These are phyloP conservation scores for Taeniopygia guttata DNA, from an alignment of 2,797 vertebrate species.

Conservation along the genomic window DNA sequence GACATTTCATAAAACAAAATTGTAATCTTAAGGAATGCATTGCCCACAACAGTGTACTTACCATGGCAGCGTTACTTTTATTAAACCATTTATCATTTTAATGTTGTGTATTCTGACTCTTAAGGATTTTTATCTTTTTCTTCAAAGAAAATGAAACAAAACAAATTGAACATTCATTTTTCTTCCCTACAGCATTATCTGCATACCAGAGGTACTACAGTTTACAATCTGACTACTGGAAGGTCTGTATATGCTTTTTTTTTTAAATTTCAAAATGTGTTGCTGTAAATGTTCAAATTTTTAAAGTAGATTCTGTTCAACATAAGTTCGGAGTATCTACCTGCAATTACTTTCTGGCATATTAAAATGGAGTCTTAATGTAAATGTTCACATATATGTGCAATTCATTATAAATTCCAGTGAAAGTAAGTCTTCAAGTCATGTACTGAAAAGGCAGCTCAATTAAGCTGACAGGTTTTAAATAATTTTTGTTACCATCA, in stretches of 20 bases:
- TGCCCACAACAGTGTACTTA: conserved; percentile 38
- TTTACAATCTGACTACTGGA: conserved; percentile 99
- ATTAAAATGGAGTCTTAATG: background rate
- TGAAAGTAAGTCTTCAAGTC: background rate
- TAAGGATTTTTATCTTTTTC: conserved; percentile 44
- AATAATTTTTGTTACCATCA: background rate
- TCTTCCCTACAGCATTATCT: conserved; percentile 88
- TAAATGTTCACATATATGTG: background rate
- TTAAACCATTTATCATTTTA: conserved; percentile 49
- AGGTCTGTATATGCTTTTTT: conserved; percentile 79
- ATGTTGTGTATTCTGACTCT: conserved; percentile 16
- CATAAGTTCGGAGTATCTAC: background rate
- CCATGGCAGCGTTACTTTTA: conserved; percentile 32
- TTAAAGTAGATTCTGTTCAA: background rate
- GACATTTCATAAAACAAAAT: conserved; percentile 52
- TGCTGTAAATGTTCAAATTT: background rate
- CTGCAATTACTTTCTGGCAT: background rate
- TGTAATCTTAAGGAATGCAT: conserved; percentile 16
- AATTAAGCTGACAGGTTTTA: background rate
- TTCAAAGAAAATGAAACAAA: conserved; percentile 32
- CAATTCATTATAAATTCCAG: background rate
- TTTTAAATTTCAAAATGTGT: background rate
- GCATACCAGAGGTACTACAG: conserved; percentile 99
- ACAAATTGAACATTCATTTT: conserved; percentile 45
- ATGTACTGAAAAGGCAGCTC: background rate